These are phyloP conservation scores for Aculops lycopersici DNA, from an alignment of 1,140 invertebrate species.

Conservation along the genomic window DNA sequence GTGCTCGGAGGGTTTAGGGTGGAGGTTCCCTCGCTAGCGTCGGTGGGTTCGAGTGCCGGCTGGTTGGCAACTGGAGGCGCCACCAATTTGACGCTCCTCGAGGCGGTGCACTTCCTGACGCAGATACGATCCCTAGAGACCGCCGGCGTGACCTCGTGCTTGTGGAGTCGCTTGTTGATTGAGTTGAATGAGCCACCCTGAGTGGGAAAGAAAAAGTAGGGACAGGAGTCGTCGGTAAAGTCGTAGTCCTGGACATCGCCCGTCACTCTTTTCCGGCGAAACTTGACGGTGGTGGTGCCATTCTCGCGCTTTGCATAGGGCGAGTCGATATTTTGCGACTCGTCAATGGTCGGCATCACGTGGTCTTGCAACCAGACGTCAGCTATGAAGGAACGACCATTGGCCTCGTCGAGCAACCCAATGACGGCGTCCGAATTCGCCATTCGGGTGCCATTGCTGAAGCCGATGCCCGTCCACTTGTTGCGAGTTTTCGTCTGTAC, in stretches of 20 bases:
- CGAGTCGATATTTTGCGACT: slow-evolving; percentile 34
- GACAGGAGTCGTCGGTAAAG: slow-evolving; percentile 43
- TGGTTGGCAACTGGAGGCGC: not conserved
- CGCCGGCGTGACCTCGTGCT: slow-evolving; percentile 39
- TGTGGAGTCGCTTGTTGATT: slow-evolving; percentile 48
- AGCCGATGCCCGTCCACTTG: slow-evolving; percentile 71
- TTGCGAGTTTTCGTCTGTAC: slow-evolving; percentile 45
- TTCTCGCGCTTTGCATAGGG: slow-evolving; percentile 31
- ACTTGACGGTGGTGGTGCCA: slow-evolving; percentile 40
- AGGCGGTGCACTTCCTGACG: slow-evolving; percentile 20
- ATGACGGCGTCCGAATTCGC: slow-evolving; percentile 46
- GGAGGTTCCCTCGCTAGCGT: not conserved
- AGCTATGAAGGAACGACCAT: slow-evolving; percentile 40
- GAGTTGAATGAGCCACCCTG: slow-evolving; percentile 40
- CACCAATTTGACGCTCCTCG: not conserved
- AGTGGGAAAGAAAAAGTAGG: slow-evolving; percentile 50
- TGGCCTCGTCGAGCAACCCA: slow-evolving; percentile 39
- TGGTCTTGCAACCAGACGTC: slow-evolving; percentile 40
- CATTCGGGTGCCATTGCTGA: slow-evolving; percentile 55
- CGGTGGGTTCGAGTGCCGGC: not conserved
- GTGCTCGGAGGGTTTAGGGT: not conserved
- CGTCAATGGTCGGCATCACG: slow-evolving; percentile 29
- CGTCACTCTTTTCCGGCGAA: slow-evolving; percentile 38
- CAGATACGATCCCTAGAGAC: slow-evolving; percentile 44
- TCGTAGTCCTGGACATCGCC: slow-evolving; percentile 39